Conservation (phyloP, 1,140 invertebrate genomes). For the Drosophila parvula region DNA sequence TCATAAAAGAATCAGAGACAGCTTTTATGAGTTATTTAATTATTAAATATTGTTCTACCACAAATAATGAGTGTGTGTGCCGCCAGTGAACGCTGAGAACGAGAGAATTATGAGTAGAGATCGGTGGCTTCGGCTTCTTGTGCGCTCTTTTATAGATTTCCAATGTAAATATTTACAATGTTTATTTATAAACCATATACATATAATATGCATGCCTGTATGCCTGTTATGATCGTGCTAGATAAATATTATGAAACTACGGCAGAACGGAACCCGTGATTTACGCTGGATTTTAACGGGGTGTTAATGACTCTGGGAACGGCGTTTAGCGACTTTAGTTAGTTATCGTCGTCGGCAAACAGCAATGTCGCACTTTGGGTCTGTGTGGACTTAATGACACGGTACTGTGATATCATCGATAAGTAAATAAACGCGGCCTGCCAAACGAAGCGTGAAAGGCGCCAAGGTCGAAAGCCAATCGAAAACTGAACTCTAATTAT, state of each 20-base stretch:
- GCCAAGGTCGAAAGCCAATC: slow-evolving; percentile 51
- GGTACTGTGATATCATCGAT: slow-evolving; percentile 60
- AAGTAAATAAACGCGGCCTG: slow-evolving; percentile 25
- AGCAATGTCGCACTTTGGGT: slow-evolving; percentile 42
- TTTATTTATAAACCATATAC: slow-evolving; percentile 75
- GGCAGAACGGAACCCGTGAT: slow-evolving; percentile 23
- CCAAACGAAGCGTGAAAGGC: slow-evolving; percentile 69
- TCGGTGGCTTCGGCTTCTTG: slow-evolving; percentile 14
- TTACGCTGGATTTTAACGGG: slow-evolving; percentile 44
- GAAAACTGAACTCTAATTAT: slow-evolving; percentile 20
- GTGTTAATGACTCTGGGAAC: slow-evolving; percentile 58
- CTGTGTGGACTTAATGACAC: slow-evolving; percentile 35
- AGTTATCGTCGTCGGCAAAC: slow-evolving; percentile 44
- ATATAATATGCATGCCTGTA: slow-evolving; percentile 28
- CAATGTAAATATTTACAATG: slow-evolving; percentile 78
- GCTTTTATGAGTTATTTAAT: slow-evolving; percentile 40
- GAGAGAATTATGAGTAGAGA: slow-evolving; percentile 46
- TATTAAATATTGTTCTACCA: slow-evolving; percentile 10
- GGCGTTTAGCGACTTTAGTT: slow-evolving; percentile 47
- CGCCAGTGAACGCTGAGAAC: background rate
- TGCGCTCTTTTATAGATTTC: slow-evolving; percentile 52
- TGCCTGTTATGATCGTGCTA: slow-evolving; percentile 59
- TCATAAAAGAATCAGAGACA: slow-evolving; percentile 23
- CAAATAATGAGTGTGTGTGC: slow-evolving; percentile 13
- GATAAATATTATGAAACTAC: slow-evolving; percentile 73